These are phyloP conservation scores for Onychomys arenicola DNA, from an alignment of 2,797 vertebrate genomes.

Conservation along the genomic window DNA sequence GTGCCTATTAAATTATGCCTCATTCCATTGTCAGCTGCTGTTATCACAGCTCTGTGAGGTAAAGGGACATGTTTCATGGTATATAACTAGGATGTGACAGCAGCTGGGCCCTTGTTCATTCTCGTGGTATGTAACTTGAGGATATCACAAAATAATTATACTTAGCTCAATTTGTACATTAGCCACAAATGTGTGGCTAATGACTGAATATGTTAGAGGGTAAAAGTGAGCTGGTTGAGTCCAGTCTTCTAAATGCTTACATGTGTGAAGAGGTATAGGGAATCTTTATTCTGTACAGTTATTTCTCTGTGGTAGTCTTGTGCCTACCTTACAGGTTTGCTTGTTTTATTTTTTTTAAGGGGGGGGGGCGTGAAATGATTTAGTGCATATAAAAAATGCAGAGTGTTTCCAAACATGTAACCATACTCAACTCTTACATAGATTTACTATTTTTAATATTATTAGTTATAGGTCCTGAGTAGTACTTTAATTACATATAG, in stretches of 20 bases:
- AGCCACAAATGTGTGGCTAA: neutral
- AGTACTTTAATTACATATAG: neutral
- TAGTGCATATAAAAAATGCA: neutral
- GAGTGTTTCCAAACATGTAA: neutral
- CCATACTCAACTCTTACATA: neutral
- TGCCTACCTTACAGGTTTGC: neutral
- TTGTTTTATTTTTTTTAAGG: neutral
- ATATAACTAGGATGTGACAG: neutral
- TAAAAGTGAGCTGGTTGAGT: neutral
- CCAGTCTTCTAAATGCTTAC: neutral
- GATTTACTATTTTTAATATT: slow-evolving; percentile 17
- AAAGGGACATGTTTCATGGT: neutral
- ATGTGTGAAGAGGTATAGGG: neutral
- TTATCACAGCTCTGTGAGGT: neutral
- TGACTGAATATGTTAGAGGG: neutral
- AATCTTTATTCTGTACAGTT: too few species aligned
- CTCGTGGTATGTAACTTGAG: neutral
- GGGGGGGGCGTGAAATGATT: neutral
- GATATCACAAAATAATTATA: slow-evolving; percentile 16
- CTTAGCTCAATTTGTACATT: neutral
- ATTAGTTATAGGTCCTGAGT: neutral
- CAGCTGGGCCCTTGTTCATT: neutral
- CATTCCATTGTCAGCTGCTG: neutral
- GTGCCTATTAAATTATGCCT: neutral
- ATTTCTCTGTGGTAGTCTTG: neutral